Evolutionary conservation across 2,113 vertebrate genomes (phyloP), one percentile per base, ranked within the genome.

Genomic region (Lepus americanus): DNA sequence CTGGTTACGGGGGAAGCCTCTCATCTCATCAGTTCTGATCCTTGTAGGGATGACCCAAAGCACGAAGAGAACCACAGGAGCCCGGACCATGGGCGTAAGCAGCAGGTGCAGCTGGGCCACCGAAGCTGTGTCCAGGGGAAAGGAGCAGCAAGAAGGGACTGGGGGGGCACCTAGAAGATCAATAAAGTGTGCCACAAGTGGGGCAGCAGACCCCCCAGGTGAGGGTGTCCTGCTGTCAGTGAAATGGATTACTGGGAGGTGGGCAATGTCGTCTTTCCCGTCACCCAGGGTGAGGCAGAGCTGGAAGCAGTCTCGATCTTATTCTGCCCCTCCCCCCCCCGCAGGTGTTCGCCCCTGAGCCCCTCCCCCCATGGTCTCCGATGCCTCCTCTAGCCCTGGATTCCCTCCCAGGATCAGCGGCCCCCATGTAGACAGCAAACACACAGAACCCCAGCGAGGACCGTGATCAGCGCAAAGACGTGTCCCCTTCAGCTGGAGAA

Each of bases 161-260:
- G 0, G 23, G 1, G 4, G 72, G 73, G 23, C 73, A 49, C 73
- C 0, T 0, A 49, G 39, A 25, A 76, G 25, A 2, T 19, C 9
- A 5, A 16, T 1, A 16, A 19, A 14, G 2, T 23, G 2, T 7
- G 55, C 12, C 6, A 25, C n/a, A 23, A 14, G 14, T 63, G 22
- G 13, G n/a, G 6, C 44, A 44, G 44, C 44, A 44, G 44, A 44
- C 44, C 44, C 44, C 44, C 44, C 39, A 39, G 44, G 44, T 7
- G 6, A 44, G 44, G 8, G 44, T 44, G 44, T 44, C 44, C 44
- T 44, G 44, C 44, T 44, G 44, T 44, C 44, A 44, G 44, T 7
- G 6, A 44, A 44, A 44, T 44, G 44, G 44, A 44, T 44, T 44
- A 44, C 44, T 23, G 22, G 22, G 72, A 29, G 72, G 44, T 0